A percentile compares a stretch with the other conserved stretches of the same genome.
Evolutionary conservation across 2,888 invertebrate species (phyloP).

Genomic region (Athalia rosae): DNA sequence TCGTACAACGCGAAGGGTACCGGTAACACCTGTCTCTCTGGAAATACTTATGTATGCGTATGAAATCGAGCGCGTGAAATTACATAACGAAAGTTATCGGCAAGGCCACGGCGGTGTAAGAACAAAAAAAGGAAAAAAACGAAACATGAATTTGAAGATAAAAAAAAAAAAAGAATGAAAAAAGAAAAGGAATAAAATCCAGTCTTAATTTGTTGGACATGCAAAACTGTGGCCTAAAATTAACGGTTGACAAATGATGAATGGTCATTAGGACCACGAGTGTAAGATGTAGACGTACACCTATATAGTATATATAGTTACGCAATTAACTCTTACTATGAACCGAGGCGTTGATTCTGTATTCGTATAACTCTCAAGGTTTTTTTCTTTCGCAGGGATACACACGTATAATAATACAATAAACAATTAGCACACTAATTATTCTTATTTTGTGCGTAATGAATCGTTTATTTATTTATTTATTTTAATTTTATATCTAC

Average conservation of each 20-base stretch:
- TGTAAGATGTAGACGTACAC: slow-evolving; percentile 8
- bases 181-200: neutral
- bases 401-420: neutral
- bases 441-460: slow-evolving; percentile 9
- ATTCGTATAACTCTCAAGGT: slow-evolving; percentile 26
- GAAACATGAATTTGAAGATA: neutral
- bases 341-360: neutral
- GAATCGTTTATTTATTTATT: neutral
- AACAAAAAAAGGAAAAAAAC: no score
- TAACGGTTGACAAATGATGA: slow-evolving; percentile 46
- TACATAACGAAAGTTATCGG: slow-evolving; percentile 42
- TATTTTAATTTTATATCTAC: neutral
- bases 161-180: slow-evolving; percentile 8
- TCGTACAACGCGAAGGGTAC: neutral
- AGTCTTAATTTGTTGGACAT: slow-evolving; percentile 46
- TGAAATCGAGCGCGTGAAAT: slow-evolving; percentile 41
- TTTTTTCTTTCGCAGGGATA: neutral
- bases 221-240: slow-evolving; percentile 46
- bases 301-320: neutral
- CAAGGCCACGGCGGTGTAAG: slow-evolving; percentile 32
- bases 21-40: slow-evolving; percentile 31
- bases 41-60: no score
- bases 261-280: slow-evolving; percentile 39
- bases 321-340: no score
- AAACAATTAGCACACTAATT: slow-evolving; percentile 33